Conservation (phyloP, 2,888 invertebrate species). For the Mesorhabditis belari region DNA sequence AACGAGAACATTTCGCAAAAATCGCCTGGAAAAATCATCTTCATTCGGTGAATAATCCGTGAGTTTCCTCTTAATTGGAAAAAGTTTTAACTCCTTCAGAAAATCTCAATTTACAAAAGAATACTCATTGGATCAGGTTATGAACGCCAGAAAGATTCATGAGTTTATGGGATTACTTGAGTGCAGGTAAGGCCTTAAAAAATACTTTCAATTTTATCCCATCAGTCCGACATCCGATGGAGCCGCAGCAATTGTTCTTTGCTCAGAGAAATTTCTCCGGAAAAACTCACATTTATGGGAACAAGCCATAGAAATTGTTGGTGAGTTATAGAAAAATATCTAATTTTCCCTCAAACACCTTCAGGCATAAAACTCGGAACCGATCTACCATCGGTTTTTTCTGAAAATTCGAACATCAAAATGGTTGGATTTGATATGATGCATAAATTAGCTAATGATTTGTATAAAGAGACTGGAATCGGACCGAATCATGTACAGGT, state of each 20-base stretch:
- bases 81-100: too few relatives aligned
- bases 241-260: constrained; percentile 84
- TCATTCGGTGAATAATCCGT: constrained; percentile 91
- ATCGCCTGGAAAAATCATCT: constrained; percentile 96
- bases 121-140: constrained; percentile 81
- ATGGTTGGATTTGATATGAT: constrained; percentile 52
- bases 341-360: too few relatives aligned
- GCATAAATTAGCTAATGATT: constrained; percentile 61
- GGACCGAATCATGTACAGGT: constrained; percentile 54
- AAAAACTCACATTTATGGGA: constrained; percentile 70
- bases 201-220: neutral
- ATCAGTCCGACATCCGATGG: constrained; percentile 86
- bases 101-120: constrained; percentile 88
- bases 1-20: constrained; percentile 85
- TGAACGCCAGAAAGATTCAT: constrained; percentile 78
- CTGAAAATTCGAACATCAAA: constrained; percentile 70
- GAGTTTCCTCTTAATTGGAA: too few relatives aligned
- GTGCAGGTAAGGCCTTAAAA: constrained; percentile 80
- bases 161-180: constrained; percentile 89
- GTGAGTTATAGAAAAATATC: too few relatives aligned
- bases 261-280: constrained; percentile 79
- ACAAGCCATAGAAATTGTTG: constrained; percentile 90
- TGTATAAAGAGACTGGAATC: constrained; percentile 68
- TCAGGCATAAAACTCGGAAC: constrained; percentile 91
- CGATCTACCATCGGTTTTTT: constrained; percentile 78